These are phyloP conservation scores for Hippocampus mohnikei DNA, from an alignment of 2,113 vertebrate genomes.

Conservation along the genomic window DNA sequence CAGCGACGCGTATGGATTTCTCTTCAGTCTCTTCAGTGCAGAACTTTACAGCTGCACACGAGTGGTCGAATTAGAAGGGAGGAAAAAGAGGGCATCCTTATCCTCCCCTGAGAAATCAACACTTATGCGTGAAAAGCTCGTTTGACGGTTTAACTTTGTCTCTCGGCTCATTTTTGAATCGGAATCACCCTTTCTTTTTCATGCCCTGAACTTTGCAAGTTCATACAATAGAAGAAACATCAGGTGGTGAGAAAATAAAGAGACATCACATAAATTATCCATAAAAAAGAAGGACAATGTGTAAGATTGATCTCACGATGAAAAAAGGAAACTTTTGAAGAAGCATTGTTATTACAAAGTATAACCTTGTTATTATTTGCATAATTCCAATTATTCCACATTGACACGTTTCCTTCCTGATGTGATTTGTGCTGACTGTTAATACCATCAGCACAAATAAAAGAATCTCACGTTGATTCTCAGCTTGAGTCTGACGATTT, in stretches of 20 bases:
- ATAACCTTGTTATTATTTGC: slow-evolving; percentile 62
- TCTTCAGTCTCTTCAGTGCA: slow-evolving; percentile 68
- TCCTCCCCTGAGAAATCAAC: slow-evolving; percentile 70
- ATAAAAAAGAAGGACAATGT: slow-evolving; percentile 16
- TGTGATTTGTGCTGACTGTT: slow-evolving; percentile 70
- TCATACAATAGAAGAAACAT: slow-evolving; percentile 48
- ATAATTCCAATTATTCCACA: slow-evolving; percentile 71
- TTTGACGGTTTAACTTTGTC: slow-evolving; percentile 70
- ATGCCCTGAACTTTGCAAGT: slow-evolving; percentile 54
- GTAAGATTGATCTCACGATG: slow-evolving; percentile 54
- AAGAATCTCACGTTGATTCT: slow-evolving; percentile 45
- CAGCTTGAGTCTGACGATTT: not conserved
- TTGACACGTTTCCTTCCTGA: slow-evolving; percentile 68
- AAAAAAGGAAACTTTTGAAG: slow-evolving; percentile 62
- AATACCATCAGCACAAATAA: slow-evolving; percentile 70
- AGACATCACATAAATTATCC: slow-evolving; percentile 42
- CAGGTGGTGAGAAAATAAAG: slow-evolving; percentile 58
- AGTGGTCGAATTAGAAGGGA: slow-evolving; percentile 57
- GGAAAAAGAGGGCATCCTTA: slow-evolving; percentile 65
- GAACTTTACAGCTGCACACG: slow-evolving; percentile 66
- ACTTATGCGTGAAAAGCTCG: slow-evolving; percentile 70
- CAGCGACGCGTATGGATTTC: slow-evolving; percentile 73
- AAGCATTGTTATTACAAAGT: slow-evolving; percentile 60
- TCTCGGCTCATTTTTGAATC: slow-evolving; percentile 60
- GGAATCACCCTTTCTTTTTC: slow-evolving; percentile 43